Conservation (phyloP, 1,140 invertebrate species). For the Choristoneura fumiferana region DNA sequence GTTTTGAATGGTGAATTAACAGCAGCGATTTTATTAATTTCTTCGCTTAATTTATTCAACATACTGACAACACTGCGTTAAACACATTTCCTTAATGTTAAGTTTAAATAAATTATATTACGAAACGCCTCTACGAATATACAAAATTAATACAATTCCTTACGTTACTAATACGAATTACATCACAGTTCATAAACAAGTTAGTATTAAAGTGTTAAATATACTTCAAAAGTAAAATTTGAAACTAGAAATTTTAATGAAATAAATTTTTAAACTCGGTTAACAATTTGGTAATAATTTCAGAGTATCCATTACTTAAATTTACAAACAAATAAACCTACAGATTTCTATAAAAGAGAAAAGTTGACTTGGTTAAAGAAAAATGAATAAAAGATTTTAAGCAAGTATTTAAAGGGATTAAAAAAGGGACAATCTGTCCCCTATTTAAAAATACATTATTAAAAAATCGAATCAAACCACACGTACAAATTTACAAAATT, state of each 20-base stretch:
- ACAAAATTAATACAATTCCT: constrained; percentile 76
- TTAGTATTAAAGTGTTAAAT: constrained; percentile 62
- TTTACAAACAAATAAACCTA: constrained; percentile 69
- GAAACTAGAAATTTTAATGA: constrained; percentile 44
- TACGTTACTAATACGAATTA: constrained; percentile 75
- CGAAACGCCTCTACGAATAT: constrained; percentile 74
- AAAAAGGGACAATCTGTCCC: not conserved
- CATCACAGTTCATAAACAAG: constrained; percentile 78
- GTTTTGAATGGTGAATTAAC: constrained; percentile 42
- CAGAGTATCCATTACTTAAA: constrained; percentile 46
- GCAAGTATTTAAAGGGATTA: too few relatives aligned
- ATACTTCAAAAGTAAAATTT: constrained; percentile 59
- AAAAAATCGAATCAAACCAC: constrained; percentile 34
- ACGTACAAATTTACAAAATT: constrained; percentile 56
- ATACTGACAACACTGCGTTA: constrained; percentile 42
- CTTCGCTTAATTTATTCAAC: constrained; percentile 48
- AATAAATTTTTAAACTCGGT: constrained; percentile 52
- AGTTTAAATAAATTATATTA: constrained; percentile 74
- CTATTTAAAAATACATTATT: constrained; percentile 16
- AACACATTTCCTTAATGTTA: constrained; percentile 58
- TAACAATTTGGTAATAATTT: constrained; percentile 69
- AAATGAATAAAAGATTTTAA: not conserved
- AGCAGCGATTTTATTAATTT: constrained; percentile 27
- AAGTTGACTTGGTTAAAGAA: constrained; percentile 38
- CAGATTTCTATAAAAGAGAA: constrained; percentile 42